These are phyloP conservation scores for Serilophus lunatus DNA, from an alignment of 2,113 vertebrate genomes.

Conservation along the genomic window DNA sequence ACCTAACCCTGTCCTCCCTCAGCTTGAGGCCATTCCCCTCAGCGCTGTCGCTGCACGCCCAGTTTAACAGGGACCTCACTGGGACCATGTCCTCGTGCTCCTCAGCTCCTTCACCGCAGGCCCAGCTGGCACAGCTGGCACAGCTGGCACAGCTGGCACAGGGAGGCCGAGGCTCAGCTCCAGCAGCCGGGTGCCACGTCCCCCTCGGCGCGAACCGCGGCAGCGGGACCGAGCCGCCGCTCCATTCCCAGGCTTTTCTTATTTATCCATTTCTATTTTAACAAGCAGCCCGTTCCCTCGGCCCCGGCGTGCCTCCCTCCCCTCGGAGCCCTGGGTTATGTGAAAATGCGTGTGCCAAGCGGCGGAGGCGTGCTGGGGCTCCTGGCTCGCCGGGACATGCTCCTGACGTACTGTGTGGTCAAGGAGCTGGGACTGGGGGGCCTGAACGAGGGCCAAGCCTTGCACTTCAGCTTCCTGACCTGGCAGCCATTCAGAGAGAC, in stretches of 20 bases:
- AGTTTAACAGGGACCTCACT: accelerated
- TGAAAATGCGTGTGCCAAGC: conserved; percentile 85
- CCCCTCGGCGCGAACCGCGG: conserved; percentile 22
- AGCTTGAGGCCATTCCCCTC: not conserved
- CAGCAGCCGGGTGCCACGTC: not conserved
- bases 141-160: too few species aligned
- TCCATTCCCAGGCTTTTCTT: conserved; percentile 86
- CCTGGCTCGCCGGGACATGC: conserved; percentile 71
- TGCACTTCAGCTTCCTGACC: conserved; percentile 91
- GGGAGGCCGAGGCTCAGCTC: not conserved
- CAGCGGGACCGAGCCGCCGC: conserved; percentile 59
- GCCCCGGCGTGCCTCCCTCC: conserved; percentile 75
- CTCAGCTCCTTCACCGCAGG: accelerated
- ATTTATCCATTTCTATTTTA: conserved; percentile 90
- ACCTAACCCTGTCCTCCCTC: accelerated
- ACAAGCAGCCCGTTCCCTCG: conserved; percentile 71
- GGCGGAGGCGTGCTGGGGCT: conserved; percentile 65
- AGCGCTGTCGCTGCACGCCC: not conserved
- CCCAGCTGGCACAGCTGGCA: accelerated
- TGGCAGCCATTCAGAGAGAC: conserved; percentile 90
- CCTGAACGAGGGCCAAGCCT: conserved; percentile 85
- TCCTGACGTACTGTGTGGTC: conserved; percentile 84
- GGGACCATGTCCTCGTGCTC: accelerated
- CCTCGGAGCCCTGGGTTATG: conserved; percentile 91
- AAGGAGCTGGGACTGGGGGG: conserved; percentile 77